These are phyloP conservation scores for Thalpophila matura DNA, from an alignment of 2,888 invertebrate species.

Conservation along the genomic window DNA sequence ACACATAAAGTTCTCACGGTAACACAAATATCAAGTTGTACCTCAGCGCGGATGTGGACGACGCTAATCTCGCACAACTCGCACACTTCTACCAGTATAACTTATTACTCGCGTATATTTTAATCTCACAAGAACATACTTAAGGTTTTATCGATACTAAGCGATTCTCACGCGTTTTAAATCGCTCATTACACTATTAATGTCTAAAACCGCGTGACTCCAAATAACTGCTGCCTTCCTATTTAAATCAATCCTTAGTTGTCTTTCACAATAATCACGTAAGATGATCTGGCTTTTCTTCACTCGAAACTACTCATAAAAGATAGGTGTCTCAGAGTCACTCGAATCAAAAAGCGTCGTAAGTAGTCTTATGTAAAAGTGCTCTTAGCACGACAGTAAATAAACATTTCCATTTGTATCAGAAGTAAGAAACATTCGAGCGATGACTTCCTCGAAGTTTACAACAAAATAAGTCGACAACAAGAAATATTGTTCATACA, in stretches of 20 bases:
- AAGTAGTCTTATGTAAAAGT: background rate
- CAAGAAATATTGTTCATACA: constrained; percentile 50
- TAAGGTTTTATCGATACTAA: background rate
- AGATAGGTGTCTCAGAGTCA: too few species aligned
- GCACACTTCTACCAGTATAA: background rate
- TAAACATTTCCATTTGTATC: constrained; percentile 36
- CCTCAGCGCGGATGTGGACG: background rate
- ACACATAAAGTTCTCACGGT: background rate
- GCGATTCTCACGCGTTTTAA: background rate
- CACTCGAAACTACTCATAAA: too few species aligned
- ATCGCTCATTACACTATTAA: background rate
- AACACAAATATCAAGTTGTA: constrained; percentile 13
- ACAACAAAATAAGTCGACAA: constrained; percentile 29
- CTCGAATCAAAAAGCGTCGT: too few species aligned
- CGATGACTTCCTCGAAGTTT: constrained; percentile 42
- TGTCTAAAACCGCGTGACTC: background rate
- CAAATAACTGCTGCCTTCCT: too few species aligned
- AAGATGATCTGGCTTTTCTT: too few species aligned
- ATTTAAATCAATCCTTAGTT: too few species aligned
- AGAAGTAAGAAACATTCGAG: constrained; percentile 26
- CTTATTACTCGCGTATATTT: constrained; percentile 15
- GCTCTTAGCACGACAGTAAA: constrained; percentile 1
- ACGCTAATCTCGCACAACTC: constrained; percentile 15
- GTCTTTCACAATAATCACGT: too few species aligned
- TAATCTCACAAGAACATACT: constrained; percentile 18